Percentiles rank a stretch among this genome's conserved stretches.
Evolutionary conservation across 2,888 invertebrate species (phyloP).

Genomic region (Halictus quadricinctus): DNA sequence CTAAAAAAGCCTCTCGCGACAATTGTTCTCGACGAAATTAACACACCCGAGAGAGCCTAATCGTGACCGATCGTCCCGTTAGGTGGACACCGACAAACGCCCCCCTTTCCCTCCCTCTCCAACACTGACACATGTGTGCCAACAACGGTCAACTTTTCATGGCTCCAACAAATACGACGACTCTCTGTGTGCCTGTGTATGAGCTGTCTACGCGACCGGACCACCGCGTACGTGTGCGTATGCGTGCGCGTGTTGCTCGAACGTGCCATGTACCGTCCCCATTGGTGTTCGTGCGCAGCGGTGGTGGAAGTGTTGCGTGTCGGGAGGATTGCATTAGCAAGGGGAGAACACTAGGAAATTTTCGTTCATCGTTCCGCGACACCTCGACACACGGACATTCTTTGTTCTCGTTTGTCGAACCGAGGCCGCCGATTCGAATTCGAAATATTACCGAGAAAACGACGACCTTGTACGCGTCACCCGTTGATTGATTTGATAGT

Average conservation of each 20-base stretch:
- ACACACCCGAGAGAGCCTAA: background rate
- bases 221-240: background rate
- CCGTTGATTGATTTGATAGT: background rate
- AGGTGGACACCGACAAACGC: background rate
- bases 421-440: background rate
- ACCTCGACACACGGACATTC: background rate
- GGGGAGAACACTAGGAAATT: background rate
- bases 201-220: background rate
- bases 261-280: background rate
- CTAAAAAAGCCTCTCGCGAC: background rate
- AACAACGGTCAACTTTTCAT: background rate
- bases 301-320: conserved; percentile 8
- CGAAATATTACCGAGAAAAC: too few relatives aligned
- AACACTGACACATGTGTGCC: background rate
- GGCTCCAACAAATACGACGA: background rate
- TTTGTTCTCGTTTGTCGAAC: background rate
- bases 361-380: background rate
- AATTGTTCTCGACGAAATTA: background rate
- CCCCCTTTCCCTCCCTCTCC: too few relatives aligned
- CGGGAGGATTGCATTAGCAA: background rate
- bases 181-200: background rate
- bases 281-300: background rate
- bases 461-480: background rate
- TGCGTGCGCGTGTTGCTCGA: background rate
- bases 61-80: background rate